These are phyloP conservation scores for Noctilio leporinus DNA, from an alignment of 2,113 vertebrate species.

Conservation along the genomic window DNA sequence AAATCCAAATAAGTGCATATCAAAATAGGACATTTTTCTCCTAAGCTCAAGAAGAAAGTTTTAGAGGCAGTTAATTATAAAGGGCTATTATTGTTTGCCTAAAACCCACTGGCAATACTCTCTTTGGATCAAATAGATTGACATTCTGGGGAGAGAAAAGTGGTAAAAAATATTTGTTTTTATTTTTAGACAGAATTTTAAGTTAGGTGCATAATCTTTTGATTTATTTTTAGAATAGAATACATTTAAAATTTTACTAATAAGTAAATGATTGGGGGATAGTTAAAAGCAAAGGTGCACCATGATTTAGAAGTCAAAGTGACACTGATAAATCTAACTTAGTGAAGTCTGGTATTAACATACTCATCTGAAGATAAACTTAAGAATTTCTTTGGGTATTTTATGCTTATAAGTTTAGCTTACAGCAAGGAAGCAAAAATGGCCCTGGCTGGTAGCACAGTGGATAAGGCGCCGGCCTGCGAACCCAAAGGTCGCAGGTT, in stretches of 20 bases:
- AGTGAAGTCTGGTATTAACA: constrained; percentile 47
- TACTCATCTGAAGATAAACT: constrained; percentile 29
- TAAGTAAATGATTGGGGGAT: neutral
- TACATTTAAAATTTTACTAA: neutral
- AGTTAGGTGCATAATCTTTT: neutral
- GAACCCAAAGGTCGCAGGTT: too few relatives aligned
- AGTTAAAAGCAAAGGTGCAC: neutral
- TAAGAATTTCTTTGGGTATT: constrained; percentile 52
- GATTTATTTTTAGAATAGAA: constrained; percentile 9
- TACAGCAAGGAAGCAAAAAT: constrained; percentile 40
- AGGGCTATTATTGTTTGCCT: neutral
- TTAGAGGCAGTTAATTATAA: neutral
- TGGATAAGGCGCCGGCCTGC: too few relatives aligned
- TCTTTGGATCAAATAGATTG: neutral
- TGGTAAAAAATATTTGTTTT: neutral
- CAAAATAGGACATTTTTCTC: neutral
- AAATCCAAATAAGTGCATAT: neutral
- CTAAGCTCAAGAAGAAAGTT: neutral
- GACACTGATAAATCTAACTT: constrained; percentile 20
- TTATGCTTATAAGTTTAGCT: constrained; percentile 48
- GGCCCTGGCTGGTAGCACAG: too few relatives aligned
- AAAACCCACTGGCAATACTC: neutral
- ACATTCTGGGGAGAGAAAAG: neutral
- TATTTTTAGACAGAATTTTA: neutral
- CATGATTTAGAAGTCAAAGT: constrained; percentile 35